Percentiles rank a stretch among this genome's conserved stretches.
These are phyloP conservation scores for Setophaga petechia DNA, from an alignment of 2,113 vertebrate genomes.

Conservation along the genomic window DNA sequence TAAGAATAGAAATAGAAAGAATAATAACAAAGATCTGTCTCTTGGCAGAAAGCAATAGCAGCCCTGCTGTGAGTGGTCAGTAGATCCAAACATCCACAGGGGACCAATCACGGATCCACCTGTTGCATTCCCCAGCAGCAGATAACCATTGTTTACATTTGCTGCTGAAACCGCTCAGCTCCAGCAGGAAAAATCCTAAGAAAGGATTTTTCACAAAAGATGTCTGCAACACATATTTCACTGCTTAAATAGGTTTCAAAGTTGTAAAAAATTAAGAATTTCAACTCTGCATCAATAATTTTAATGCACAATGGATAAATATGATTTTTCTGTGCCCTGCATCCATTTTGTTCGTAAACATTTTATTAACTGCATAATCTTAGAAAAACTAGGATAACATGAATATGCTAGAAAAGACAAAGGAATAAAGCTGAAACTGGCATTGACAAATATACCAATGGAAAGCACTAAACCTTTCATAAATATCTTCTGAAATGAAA, in stretches of 20 bases:
- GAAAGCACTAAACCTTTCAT: neutral
- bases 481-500: neutral
- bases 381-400: neutral
- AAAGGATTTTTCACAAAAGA: too few species aligned
- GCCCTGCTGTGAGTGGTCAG: too few species aligned
- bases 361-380: neutral
- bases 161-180: too few species aligned
- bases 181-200: too few species aligned
- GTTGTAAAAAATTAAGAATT: neutral
- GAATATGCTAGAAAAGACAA: neutral
- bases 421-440: neutral
- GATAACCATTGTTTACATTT: too few species aligned
- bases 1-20: too few species aligned
- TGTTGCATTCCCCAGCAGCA: too few species aligned
- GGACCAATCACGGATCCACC: too few species aligned
- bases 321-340: neutral
- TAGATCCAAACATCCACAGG: too few species aligned
- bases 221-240: neutral
- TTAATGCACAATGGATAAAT: neutral
- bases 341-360: neutral
- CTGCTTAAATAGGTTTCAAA: neutral
- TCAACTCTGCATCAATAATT: neutral
- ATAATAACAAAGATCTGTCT: too few species aligned
- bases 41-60: too few species aligned
- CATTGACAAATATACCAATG: neutral